Evolutionary conservation across 2,113 vertebrate species (phyloP), one percentile per base, ranked within the genome.

Genomic region (Eurystomus gularis): DNA sequence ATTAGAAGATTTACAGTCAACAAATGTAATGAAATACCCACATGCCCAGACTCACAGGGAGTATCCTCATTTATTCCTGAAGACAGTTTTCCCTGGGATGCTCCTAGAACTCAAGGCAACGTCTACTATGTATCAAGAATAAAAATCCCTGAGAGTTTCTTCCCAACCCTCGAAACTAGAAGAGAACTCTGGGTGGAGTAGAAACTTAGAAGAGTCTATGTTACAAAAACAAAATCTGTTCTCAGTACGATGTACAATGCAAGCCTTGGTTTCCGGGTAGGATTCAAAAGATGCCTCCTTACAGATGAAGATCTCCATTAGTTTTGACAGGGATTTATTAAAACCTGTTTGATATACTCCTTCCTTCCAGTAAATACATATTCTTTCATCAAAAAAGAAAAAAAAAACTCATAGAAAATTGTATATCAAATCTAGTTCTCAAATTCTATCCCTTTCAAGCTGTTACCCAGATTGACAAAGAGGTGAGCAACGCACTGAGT

Each of bases 401-500:
- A 15, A n/a, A 42, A 76, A 80, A 33, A 2, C 3, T 52, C 2
- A 10, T 26, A 3, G 37, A 86, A 86, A 85, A 87, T 82, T 48
- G 42, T 35, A 76, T 44, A 48, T 12, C 23, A 87, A 70, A 65
- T 52, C 21, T 76, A 80, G 39, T 65, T 93, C 33, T 91, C 73
- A 54, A 86, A 65, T 77, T 62, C 31, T 62, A 12, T 24, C 2
- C 16, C 33, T 82, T 62, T 82, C 25, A 78, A 64, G 20, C 18
- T 64, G 6, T 62, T 92, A 58, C 12, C 3, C 25, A 33, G 64
- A 78, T 35, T 94, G 89, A 94, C 55, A 71, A 83, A 35, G 44
- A 88, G 29, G 76, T 89, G 69, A 76, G 29, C 0, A 0, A 39
- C 51, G 9, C 2, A 2, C 37, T 70, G 80, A 70, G 17, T 40